Conservation (phyloP, 92 coral and sea anemone genomes). For the Pocillopora meandrina region DNA sequence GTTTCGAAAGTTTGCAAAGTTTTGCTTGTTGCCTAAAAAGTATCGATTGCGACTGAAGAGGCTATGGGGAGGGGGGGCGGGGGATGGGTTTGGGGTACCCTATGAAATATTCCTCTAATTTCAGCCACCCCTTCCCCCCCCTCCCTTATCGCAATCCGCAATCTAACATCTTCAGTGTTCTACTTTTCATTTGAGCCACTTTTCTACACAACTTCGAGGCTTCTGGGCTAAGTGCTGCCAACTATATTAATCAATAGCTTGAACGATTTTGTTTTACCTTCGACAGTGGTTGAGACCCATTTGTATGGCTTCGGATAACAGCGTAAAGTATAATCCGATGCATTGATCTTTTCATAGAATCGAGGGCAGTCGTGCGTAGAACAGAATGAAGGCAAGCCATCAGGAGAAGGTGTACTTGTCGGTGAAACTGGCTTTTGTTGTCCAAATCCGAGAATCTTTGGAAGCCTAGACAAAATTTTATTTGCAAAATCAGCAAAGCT, state of each 20-base stretch:
- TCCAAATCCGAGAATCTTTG: neutral
- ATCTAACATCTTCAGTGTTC: too few relatives aligned
- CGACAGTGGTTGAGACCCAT: slow-evolving; percentile 70
- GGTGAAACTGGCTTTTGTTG: neutral
- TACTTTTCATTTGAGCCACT: too few relatives aligned
- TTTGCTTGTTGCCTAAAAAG: too few relatives aligned
- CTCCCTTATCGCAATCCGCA: neutral
- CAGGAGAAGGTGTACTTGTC: neutral
- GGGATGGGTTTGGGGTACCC: too few relatives aligned
- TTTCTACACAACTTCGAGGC: too few relatives aligned
- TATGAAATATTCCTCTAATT: neutral
- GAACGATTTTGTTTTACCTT: slow-evolving; percentile 38
- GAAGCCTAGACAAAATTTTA: neutral
- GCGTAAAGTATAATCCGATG: slow-evolving; percentile 61
- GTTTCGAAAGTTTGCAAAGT: too few relatives aligned
- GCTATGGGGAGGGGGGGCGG: too few relatives aligned
- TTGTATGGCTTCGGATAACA: slow-evolving; percentile 65
- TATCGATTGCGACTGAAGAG: too few relatives aligned
- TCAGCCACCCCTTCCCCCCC: neutral
- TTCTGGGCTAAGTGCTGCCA: neutral
- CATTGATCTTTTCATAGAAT: slow-evolving; percentile 48
- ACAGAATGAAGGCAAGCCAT: slow-evolving; percentile 45
- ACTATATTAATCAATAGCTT: neutral
- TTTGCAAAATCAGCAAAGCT: neutral
- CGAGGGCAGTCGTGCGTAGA: slow-evolving; percentile 67